Evolutionary conservation across 2,888 invertebrate genomes (phyloP).

Genomic region (Xestia c-nigrum): DNA sequence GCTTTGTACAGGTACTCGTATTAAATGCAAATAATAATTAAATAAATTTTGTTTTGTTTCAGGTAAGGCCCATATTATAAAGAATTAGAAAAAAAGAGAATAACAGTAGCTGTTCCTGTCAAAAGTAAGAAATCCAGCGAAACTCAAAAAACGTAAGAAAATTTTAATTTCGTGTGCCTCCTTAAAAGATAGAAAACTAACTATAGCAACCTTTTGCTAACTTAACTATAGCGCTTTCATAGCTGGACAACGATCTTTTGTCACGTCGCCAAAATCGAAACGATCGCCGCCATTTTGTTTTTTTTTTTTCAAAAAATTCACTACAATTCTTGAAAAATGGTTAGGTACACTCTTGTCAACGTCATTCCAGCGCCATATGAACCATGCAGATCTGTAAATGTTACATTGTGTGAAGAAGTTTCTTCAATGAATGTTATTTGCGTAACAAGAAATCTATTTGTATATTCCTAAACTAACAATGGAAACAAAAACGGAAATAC

Average conservation of each 20-base stretch:
- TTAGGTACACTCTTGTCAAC: neutral
- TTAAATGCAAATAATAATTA: neutral
- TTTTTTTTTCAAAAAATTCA: too few species aligned
- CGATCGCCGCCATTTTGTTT: neutral
- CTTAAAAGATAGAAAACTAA: neutral
- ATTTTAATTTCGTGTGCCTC: too few species aligned
- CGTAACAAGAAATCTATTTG: neutral
- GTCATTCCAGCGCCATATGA: neutral
- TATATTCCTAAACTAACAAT: neutral
- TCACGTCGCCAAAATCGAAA: neutral
- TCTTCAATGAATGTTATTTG: neutral
- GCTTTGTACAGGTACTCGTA: neutral
- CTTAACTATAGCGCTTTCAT: neutral
- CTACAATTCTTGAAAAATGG: neutral
- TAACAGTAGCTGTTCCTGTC: neutral
- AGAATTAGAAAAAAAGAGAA: neutral
- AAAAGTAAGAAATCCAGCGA: slow-evolving; percentile 14
- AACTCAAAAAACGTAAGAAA: too few species aligned
- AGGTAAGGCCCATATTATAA: slow-evolving; percentile 17
- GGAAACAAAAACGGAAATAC: slow-evolving; percentile 17
- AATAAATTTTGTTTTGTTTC: slow-evolving; percentile 14
- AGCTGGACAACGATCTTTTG: neutral
- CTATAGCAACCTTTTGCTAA: neutral
- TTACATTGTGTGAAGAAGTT: neutral
- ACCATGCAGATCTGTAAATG: neutral